phyloP scores from a whole-genome alignment of 2,113 vertebrate species.

The Stegostoma tigrinum region DNA sequence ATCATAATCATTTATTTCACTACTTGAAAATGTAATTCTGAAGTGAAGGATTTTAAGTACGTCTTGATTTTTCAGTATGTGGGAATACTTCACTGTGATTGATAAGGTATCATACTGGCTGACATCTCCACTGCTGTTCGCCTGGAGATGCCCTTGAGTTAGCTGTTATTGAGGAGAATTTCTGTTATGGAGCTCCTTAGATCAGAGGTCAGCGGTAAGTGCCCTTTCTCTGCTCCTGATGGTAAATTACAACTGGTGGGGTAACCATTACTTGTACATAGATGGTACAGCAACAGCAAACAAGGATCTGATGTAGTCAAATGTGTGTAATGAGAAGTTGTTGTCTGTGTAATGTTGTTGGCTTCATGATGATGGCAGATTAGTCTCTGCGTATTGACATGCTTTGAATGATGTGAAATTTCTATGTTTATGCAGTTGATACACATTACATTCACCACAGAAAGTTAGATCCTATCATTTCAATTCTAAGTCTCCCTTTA shows the following conservation, averaged over 20 bases:
- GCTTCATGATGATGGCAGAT: no score
- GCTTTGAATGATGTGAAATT: no score
- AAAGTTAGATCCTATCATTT: no score
- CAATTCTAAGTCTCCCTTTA: no score
- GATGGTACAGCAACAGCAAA: background rate
- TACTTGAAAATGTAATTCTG: background rate
- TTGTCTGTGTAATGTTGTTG: no score
- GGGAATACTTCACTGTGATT: background rate
- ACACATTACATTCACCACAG: no score
- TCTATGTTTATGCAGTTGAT: no score
- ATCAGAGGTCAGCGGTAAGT: no score
- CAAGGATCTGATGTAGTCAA: background rate
- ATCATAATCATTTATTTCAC: background rate
- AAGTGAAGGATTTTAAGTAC: background rate
- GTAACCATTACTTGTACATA: background rate
- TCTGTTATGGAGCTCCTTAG: no score
- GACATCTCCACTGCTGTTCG: background rate
- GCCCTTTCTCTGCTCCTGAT: background rate
- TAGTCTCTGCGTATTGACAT: no score
- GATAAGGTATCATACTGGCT: background rate
- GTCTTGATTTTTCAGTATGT: background rate
- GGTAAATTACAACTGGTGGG: background rate
- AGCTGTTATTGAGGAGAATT: background rate
- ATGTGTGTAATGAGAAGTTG: no score
- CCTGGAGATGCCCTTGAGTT: background rate